A percentile compares a stretch with the other conserved stretches of the same genome.
phyloP scores from a whole-genome alignment of 2,113 vertebrate species.

The Neolamprologus devosi region DNA sequence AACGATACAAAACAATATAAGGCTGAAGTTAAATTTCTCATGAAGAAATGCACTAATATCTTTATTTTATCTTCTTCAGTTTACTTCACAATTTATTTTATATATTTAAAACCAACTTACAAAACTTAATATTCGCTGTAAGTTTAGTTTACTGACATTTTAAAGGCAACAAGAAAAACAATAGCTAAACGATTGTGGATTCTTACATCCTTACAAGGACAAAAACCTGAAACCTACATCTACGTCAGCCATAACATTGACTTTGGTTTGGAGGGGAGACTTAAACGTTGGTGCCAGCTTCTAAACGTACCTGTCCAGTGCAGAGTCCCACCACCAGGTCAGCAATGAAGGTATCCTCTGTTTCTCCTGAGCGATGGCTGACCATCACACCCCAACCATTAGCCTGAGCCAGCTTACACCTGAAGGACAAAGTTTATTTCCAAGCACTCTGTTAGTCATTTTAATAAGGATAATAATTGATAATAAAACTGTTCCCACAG shows the following conservation, averaged over 20 bases:
- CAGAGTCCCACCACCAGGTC: slow-evolving; percentile 77
- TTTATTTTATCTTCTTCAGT: not conserved
- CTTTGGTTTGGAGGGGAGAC: not conserved
- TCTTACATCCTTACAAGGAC: not conserved
- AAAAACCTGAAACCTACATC: not conserved
- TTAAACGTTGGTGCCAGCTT: not conserved
- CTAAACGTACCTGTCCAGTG: slow-evolving; percentile 69
- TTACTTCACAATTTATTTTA: not conserved
- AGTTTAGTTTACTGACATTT: not conserved
- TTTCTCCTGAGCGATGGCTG: slow-evolving; percentile 74
- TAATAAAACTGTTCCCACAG: not conserved
- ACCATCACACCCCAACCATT: slow-evolving; percentile 78
- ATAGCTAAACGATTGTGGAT: not conserved
- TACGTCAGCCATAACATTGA: not conserved
- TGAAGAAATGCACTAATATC: not conserved
- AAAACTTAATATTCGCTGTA: not conserved
- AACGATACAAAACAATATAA: not conserved
- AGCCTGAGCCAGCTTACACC: slow-evolving; percentile 73
- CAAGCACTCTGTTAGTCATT: not conserved
- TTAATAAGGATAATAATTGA: not conserved
- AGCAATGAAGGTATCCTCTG: slow-evolving; percentile 75
- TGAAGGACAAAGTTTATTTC: not conserved
- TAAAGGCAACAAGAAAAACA: not conserved
- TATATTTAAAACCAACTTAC: not conserved
- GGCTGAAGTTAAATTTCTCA: not conserved